Evolutionary conservation across 37 sponge, comb jelly and placozoan species (phyloP).

Genomic region (Dysidea cf. avara): DNA sequence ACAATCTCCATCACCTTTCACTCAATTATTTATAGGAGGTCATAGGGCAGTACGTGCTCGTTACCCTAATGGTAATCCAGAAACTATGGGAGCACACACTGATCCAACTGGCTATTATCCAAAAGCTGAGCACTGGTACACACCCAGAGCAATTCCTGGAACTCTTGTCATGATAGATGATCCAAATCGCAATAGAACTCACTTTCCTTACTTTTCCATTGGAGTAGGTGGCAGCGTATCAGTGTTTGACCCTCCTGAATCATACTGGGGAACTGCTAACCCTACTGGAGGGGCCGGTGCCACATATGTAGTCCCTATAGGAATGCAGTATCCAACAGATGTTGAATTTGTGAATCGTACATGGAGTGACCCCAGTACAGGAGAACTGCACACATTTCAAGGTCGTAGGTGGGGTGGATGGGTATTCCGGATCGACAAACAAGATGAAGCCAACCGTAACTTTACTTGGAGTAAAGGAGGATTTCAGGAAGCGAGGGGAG

Average conservation of each 20-base stretch:
- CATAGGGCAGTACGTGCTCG: constrained; percentile 34
- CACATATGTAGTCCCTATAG: constrained; percentile 18
- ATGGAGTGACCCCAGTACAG: constrained; percentile 48
- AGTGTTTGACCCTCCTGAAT: too few relatives aligned
- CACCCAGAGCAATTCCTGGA: constrained; percentile 12
- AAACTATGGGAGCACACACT: too few relatives aligned
- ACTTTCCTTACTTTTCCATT: too few relatives aligned
- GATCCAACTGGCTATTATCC: too few relatives aligned
- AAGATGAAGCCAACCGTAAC: constrained; percentile 10
- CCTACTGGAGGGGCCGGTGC: constrained; percentile 35
- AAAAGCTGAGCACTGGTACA: constrained; percentile 27
- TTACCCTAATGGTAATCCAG: too few relatives aligned
- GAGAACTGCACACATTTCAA: constrained; percentile 67
- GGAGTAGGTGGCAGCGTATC: too few relatives aligned
- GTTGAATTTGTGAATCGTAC: constrained; percentile 44
- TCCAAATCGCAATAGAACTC: too few relatives aligned
- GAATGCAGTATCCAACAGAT: too few relatives aligned
- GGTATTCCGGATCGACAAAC: constrained; percentile 55
- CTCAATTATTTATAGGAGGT: constrained; percentile 27
- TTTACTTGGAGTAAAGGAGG: constrained; percentile 67
- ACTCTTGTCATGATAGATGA: constrained; percentile 23
- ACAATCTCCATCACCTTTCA: constrained; percentile 32
- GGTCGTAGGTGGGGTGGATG: constrained; percentile 68
- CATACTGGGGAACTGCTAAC: too few relatives aligned
- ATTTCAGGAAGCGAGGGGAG: constrained; percentile 71